Conservation (phyloP, 2,888 invertebrate species). For the Fragum fragum region DNA sequence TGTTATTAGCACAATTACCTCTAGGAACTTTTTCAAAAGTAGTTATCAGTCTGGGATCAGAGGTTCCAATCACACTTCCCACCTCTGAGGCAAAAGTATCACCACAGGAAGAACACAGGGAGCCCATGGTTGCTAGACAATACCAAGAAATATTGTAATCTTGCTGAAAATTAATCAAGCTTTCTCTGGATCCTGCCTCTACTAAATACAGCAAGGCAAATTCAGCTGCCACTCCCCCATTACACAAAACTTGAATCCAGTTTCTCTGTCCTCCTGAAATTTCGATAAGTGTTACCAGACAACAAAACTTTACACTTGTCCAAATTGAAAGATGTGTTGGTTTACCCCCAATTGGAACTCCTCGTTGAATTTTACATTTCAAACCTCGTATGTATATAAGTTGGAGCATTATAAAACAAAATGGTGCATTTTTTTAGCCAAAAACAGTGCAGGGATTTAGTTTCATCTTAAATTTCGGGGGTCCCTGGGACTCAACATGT, state of each 20-base stretch:
- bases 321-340: too few species aligned
- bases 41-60: constrained; percentile 92
- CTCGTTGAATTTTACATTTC: too few species aligned
- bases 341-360: background rate
- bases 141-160: constrained; percentile 93
- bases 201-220: constrained; percentile 92
- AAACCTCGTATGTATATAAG: too few species aligned
- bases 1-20: constrained; percentile 88
- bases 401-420: too few species aligned
- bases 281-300: too few species aligned
- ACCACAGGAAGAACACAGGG: constrained; percentile 94
- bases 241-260: constrained; percentile 96
- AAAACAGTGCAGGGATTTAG: too few species aligned
- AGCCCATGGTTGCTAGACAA: constrained; percentile 92
- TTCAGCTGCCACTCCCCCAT: constrained; percentile 95
- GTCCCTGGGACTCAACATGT: too few species aligned
- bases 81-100: constrained; percentile 97
- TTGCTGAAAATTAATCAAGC: constrained; percentile 92
- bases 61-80: constrained; percentile 91
- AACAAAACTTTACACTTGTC: too few species aligned
- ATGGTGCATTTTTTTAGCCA: too few species aligned
- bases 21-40: constrained; percentile 92
- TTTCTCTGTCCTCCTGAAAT: constrained; percentile 92
- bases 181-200: constrained; percentile 91
- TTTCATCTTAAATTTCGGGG: too few species aligned